phyloP scores from a whole-genome alignment of 1,140 invertebrate genomes.

The Notospermus geniculatus region DNA sequence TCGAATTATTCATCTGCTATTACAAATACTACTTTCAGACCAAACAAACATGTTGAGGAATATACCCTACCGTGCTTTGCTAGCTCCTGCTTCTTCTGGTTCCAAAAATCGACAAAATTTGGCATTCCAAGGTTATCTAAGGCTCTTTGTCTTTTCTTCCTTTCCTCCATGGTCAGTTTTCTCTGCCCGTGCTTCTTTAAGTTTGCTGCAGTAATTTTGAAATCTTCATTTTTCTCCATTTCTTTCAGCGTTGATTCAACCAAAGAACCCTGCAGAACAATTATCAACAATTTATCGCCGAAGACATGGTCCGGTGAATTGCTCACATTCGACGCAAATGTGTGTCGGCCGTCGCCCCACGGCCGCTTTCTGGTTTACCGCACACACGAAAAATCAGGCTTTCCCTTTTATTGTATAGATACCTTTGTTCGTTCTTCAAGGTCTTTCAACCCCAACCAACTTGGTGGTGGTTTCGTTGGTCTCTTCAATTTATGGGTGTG shows the following conservation, averaged over 20 bases:
- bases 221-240: constrained; percentile 33
- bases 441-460: constrained; percentile 29
- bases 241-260: constrained; percentile 34
- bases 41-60: no score
- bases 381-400: no score
- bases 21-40: no score
- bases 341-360: no score
- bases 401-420: background rate
- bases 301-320: no score
- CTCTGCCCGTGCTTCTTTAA: constrained; percentile 32
- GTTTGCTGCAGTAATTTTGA: constrained; percentile 27
- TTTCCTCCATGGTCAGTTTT: constrained; percentile 32
- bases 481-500: constrained; percentile 28
- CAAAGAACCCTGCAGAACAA: constrained; percentile 27
- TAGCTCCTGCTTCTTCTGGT: constrained; percentile 20
- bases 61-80: constrained; percentile 19
- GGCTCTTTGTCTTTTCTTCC: constrained; percentile 31
- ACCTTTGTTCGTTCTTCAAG: constrained; percentile 32
- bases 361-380: no score
- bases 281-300: background rate
- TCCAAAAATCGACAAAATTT: constrained; percentile 29
- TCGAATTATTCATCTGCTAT: no score
- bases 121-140: constrained; percentile 31
- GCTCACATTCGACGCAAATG: no score
- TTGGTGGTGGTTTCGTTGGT: constrained; percentile 11